phyloP scores from a whole-genome alignment of 2,113 vertebrate genomes.

The Microcebus griseorufus region DNA sequence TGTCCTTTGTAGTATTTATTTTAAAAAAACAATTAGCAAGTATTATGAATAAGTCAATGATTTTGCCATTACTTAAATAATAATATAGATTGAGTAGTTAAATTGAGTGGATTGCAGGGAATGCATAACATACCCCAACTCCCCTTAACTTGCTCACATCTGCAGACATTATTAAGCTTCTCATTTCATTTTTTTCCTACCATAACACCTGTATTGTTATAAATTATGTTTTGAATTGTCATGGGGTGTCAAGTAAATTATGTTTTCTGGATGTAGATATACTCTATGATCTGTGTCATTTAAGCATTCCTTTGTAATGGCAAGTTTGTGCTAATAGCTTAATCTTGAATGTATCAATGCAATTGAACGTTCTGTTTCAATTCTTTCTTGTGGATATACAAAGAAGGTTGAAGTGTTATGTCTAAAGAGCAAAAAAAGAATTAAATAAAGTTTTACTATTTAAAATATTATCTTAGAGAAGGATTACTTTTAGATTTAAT shows the following conservation, averaged over 20 bases:
- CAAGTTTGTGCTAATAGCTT: slow-evolving; percentile 63
- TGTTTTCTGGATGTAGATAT: slow-evolving; percentile 47
- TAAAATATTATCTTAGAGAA: slow-evolving; percentile 35
- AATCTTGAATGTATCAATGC: slow-evolving; percentile 60
- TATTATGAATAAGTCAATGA: slow-evolving; percentile 83
- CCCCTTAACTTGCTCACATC: slow-evolving; percentile 77
- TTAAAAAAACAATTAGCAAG: slow-evolving; percentile 88
- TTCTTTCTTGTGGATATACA: background rate
- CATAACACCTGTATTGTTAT: slow-evolving; percentile 73
- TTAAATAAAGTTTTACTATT: slow-evolving; percentile 17
- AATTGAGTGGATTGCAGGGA: slow-evolving; percentile 80
- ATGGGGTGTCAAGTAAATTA: slow-evolving; percentile 62
- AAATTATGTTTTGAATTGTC: slow-evolving; percentile 68
- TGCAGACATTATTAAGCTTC: slow-evolving; percentile 77
- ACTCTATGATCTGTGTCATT: slow-evolving; percentile 3
- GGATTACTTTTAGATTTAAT: background rate
- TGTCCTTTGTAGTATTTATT: slow-evolving; percentile 85
- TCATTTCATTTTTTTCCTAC: slow-evolving; percentile 73
- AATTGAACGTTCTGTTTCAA: slow-evolving; percentile 55
- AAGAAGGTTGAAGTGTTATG: slow-evolving; percentile 21
- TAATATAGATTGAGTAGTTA: slow-evolving; percentile 81
- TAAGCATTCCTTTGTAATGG: slow-evolving; percentile 45
- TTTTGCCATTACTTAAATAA: slow-evolving; percentile 84
- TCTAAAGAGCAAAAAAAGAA: slow-evolving; percentile 45
- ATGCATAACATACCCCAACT: slow-evolving; percentile 77